A percentile compares a stretch with the other conserved stretches of the same genome.
Conservation (phyloP, 2,113 vertebrate genomes). For the Rhinichthys klamathensis region DNA sequence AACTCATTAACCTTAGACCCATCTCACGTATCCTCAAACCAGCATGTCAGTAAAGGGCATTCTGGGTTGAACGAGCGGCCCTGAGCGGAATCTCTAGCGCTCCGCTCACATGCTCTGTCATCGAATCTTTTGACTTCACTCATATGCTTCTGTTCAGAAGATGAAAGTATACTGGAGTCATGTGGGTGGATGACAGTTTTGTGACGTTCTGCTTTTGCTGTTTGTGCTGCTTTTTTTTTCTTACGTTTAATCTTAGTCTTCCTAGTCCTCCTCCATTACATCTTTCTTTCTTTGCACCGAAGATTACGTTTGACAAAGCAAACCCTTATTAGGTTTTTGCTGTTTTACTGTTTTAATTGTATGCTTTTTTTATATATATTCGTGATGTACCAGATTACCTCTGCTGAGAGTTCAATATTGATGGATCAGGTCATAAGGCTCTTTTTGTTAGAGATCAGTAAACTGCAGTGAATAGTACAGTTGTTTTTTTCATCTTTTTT, state of each 20-base stretch:
- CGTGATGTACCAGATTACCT: not conserved
- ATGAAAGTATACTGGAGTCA: constrained; percentile 12
- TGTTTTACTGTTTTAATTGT: not conserved
- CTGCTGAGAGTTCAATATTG: not conserved
- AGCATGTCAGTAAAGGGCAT: too few relatives aligned
- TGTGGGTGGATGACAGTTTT: constrained; percentile 55
- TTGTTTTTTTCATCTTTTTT: not conserved
- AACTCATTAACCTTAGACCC: too few relatives aligned
- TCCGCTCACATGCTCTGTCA: not conserved
- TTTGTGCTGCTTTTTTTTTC: not conserved
- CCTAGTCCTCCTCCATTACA: not conserved
- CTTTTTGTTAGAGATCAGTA: not conserved
- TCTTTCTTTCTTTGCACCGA: constrained; percentile 1
- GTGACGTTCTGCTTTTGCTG: constrained; percentile 43
- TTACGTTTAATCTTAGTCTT: not conserved
- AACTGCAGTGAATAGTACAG: not conserved
- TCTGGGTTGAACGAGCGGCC: too few relatives aligned
- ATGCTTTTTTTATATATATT: not conserved
- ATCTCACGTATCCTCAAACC: too few relatives aligned
- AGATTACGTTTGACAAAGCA: not conserved
- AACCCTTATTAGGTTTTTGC: constrained; percentile 1
- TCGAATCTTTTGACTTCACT: constrained; percentile 39
- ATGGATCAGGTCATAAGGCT: constrained; percentile 7
- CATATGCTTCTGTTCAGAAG: not conserved
- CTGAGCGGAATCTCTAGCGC: too few relatives aligned